Evolutionary conservation across 2,797 vertebrate genomes (phyloP).

Genomic region (Setipinna tenuifilis): DNA sequence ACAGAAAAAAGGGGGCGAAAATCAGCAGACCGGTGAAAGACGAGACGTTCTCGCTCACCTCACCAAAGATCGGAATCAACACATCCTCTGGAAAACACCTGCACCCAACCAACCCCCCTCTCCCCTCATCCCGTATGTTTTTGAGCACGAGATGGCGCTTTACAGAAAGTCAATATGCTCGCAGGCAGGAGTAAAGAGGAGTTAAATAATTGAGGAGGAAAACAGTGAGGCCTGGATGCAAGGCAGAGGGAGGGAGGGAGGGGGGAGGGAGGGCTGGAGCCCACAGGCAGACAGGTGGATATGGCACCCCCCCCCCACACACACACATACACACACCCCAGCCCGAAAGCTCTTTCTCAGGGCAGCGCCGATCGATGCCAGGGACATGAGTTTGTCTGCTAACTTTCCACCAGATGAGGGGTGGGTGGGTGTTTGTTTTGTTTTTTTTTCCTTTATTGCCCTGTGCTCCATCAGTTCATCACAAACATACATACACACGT

Average conservation of each 20-base stretch:
- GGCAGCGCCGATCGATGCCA: background rate
- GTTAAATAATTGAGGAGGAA: slow-evolving; percentile 48
- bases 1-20: background rate
- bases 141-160: slow-evolving; percentile 4
- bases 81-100: slow-evolving; percentile 36
- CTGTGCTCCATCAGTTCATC: background rate
- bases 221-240: background rate
- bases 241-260: background rate
- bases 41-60: background rate
- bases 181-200: slow-evolving; percentile 36
- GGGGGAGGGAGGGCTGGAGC: background rate
- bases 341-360: slow-evolving; percentile 24
- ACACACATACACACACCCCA: too few relatives aligned
- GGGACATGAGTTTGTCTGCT: slow-evolving; percentile 17
- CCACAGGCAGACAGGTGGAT: slow-evolving; percentile 35
- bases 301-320: slow-evolving; percentile 26
- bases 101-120: background rate
- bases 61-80: slow-evolving; percentile 21
- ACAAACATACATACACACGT: background rate
- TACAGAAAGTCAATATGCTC: slow-evolving; percentile 46
- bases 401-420: background rate
- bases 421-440: background rate
- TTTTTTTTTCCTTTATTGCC: background rate
- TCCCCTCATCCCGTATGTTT: background rate
- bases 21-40: background rate